Evolutionary conservation across 2,113 vertebrate genomes (phyloP).

Genomic region (Eurypyga helias): DNA sequence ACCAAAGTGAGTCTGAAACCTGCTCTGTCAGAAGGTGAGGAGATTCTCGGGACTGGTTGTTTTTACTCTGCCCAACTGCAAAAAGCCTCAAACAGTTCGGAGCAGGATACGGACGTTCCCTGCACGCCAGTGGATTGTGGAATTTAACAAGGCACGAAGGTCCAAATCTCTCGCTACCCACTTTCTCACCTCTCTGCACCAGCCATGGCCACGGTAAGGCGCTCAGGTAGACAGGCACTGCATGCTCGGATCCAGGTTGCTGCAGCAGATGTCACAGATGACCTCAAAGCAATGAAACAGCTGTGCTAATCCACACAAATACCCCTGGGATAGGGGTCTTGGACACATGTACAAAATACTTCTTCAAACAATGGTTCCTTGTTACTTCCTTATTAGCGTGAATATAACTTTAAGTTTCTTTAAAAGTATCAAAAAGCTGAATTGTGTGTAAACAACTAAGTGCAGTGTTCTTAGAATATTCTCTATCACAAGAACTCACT

Average conservation of each 20-base stretch:
- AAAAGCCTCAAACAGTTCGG: neutral
- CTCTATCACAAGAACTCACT: neutral
- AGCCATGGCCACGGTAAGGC: neutral
- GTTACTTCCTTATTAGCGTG: neutral
- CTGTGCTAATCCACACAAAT: conserved; percentile 58
- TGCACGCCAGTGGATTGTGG: neutral
- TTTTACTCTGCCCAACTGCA: neutral
- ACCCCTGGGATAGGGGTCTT: conserved; percentile 63
- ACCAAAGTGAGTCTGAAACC: neutral
- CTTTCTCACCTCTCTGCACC: neutral
- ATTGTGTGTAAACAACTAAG: neutral
- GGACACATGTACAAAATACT: conserved; percentile 53
- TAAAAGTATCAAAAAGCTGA: neutral
- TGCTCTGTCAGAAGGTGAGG: neutral
- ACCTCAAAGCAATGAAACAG: conserved; percentile 63
- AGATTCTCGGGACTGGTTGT: neutral
- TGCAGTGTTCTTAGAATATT: neutral
- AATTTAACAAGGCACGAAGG: neutral
- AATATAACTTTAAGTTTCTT: neutral
- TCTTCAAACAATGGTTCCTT: conserved; percentile 52
- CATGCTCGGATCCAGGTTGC: neutral
- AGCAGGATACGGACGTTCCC: neutral
- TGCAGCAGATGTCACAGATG: conserved; percentile 73
- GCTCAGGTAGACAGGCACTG: neutral
- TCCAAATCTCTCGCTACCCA: neutral